Evolutionary conservation across 2,797 vertebrate genomes (phyloP).

Genomic region (Bucorvus abyssinicus): DNA sequence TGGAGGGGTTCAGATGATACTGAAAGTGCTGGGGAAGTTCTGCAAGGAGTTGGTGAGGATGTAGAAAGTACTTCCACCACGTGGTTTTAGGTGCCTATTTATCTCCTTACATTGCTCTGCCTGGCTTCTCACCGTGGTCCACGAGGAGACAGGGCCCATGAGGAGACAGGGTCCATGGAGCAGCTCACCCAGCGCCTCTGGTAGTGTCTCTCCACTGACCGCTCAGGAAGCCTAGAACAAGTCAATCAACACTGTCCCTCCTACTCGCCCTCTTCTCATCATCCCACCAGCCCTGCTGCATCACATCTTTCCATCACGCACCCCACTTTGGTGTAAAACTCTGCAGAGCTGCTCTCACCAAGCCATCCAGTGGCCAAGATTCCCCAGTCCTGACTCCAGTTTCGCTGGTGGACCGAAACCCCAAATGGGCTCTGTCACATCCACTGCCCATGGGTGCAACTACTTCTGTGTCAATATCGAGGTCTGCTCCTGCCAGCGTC

Average conservation of each 20-base stretch:
- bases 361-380: too few relatives aligned
- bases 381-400: background rate
- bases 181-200: background rate
- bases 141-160: rapidly evolving
- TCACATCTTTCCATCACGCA: rapidly evolving
- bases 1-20: background rate
- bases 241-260: background rate
- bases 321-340: background rate
- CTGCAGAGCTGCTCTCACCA: background rate
- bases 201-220: background rate
- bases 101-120: background rate
- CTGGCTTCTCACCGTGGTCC: background rate
- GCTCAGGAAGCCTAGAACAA: background rate
- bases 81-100: background rate
- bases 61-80: background rate
- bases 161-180: rapidly evolving
- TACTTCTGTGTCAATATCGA: background rate
- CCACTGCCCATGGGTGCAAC: background rate
- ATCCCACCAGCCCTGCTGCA: background rate
- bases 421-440: rapidly evolving
- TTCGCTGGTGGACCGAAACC: background rate
- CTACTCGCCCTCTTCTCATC: background rate
- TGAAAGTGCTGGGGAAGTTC: background rate
- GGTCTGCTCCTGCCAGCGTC: background rate
- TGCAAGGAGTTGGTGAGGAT: background rate